phyloP scores from a whole-genome alignment of 2,888 invertebrate genomes.

The Drosophila mimetica region DNA sequence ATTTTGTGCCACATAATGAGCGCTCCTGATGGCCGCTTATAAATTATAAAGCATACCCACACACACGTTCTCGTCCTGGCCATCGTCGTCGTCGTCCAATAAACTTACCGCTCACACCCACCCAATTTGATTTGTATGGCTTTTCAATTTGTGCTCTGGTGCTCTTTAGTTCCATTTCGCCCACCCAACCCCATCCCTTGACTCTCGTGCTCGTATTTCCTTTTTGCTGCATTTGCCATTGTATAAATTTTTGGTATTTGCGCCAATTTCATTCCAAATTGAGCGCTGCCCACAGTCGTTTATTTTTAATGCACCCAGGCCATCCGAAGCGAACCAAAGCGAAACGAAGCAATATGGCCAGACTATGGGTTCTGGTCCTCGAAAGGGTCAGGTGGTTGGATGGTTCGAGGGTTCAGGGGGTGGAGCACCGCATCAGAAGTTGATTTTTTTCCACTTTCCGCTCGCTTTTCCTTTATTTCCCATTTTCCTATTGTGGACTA shows the following conservation, averaged over 20 bases:
- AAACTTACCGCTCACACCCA: constrained; percentile 55
- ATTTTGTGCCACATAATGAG: constrained; percentile 76
- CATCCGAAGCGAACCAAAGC: constrained; percentile 37
- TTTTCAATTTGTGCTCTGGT: constrained; percentile 72
- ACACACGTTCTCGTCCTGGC: constrained; percentile 1
- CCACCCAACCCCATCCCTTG: background rate
- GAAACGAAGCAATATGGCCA: constrained; percentile 58
- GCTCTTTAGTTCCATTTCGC: constrained; percentile 39
- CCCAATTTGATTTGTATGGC: constrained; percentile 74
- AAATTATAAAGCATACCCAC: constrained; percentile 64
- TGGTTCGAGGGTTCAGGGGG: no score
- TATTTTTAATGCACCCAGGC: constrained; percentile 74
- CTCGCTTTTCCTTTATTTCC: constrained; percentile 12
- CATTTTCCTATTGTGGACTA: constrained; percentile 14
- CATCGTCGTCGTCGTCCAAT: constrained; percentile 37
- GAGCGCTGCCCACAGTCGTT: constrained; percentile 77
- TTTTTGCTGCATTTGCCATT: constrained; percentile 69
- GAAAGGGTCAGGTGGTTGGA: constrained; percentile 1
- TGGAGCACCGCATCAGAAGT: constrained; percentile 31
- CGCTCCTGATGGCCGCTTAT: constrained; percentile 71
- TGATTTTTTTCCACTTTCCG: constrained; percentile 17
- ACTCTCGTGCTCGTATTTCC: constrained; percentile 35
- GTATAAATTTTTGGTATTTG: constrained; percentile 78
- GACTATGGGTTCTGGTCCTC: background rate
- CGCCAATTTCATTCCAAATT: constrained; percentile 79